Percentiles rank a stretch among this genome's conserved stretches.
Evolutionary conservation across 2,113 vertebrate species (phyloP).

Genomic region (Myodes glareolus): DNA sequence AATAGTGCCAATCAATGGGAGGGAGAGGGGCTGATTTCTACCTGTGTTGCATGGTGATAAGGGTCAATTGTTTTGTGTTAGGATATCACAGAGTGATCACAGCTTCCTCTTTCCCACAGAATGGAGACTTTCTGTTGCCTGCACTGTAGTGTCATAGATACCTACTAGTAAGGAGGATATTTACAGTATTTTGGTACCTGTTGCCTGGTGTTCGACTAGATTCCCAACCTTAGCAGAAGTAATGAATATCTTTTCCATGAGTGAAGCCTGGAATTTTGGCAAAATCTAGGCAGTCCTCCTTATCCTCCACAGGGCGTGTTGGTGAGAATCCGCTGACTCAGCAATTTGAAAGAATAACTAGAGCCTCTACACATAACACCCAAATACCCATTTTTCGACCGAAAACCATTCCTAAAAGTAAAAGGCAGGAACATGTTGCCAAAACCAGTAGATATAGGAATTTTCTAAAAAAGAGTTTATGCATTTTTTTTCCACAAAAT

Average conservation of each 20-base stretch:
- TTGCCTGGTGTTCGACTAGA: not conserved
- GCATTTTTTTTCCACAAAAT: not conserved
- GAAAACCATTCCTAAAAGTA: not conserved
- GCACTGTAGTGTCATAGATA: not conserved
- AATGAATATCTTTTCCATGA: rapidly evolving
- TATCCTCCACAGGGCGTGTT: not conserved
- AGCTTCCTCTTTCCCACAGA: rapidly evolving
- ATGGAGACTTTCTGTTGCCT: not conserved
- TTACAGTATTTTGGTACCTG: rapidly evolving
- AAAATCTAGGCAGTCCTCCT: not conserved
- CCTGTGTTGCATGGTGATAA: not conserved
- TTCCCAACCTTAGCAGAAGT: not conserved
- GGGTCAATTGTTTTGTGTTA: not conserved
- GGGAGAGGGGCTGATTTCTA: not conserved
- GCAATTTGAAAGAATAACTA: not conserved
- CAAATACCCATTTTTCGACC: not conserved
- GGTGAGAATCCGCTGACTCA: not conserved
- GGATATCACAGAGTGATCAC: not conserved
- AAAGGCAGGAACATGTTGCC: not conserved
- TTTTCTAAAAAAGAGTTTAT: not conserved
- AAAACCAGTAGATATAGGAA: not conserved
- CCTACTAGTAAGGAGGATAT: not conserved
- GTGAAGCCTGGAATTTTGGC: not conserved
- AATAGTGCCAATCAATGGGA: not conserved
- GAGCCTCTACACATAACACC: not conserved